Conservation (phyloP, 1,140 invertebrate genomes). For the Diorhabda sublineata region DNA sequence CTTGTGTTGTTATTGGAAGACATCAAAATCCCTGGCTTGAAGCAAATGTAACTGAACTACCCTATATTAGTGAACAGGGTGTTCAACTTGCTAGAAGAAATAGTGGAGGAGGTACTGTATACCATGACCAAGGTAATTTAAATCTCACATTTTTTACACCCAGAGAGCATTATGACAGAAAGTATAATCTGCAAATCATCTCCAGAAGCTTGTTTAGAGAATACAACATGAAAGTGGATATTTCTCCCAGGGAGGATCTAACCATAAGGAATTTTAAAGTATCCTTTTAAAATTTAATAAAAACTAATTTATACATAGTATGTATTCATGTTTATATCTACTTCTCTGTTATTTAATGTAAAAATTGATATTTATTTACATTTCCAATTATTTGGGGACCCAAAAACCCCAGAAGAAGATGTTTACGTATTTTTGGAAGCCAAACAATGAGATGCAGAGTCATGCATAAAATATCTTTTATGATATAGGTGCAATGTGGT, state of each 20-base stretch:
- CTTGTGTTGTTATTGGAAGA: slow-evolving; percentile 90
- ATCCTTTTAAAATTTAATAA: slow-evolving; percentile 40
- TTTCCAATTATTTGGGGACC: too few species aligned
- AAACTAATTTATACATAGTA: too few species aligned
- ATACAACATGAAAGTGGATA: slow-evolving; percentile 69
- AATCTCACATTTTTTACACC: slow-evolving; percentile 89
- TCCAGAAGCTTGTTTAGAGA: slow-evolving; percentile 71
- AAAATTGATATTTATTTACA: too few species aligned
- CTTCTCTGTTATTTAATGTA: too few species aligned
- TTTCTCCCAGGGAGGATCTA: slow-evolving; percentile 80
- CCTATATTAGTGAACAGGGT: slow-evolving; percentile 56
- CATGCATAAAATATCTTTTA: too few species aligned
- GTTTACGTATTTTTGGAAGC: too few species aligned
- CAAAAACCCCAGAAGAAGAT: too few species aligned
- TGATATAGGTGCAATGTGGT: too few species aligned
- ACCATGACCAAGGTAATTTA: slow-evolving; percentile 90
- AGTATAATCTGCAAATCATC: slow-evolving; percentile 81
- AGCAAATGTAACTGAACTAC: slow-evolving; percentile 60
- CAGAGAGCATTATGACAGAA: slow-evolving; percentile 72
- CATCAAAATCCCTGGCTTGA: slow-evolving; percentile 97
- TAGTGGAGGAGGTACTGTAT: slow-evolving; percentile 95
- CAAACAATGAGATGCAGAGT: too few species aligned
- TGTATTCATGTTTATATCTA: too few species aligned
- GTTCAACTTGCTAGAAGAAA: slow-evolving; percentile 79
- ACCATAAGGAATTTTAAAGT: slow-evolving; percentile 80